Base-by-base conservation (phyloP, 2,888 invertebrate genomes). In the Drosophila atripex region DNA sequence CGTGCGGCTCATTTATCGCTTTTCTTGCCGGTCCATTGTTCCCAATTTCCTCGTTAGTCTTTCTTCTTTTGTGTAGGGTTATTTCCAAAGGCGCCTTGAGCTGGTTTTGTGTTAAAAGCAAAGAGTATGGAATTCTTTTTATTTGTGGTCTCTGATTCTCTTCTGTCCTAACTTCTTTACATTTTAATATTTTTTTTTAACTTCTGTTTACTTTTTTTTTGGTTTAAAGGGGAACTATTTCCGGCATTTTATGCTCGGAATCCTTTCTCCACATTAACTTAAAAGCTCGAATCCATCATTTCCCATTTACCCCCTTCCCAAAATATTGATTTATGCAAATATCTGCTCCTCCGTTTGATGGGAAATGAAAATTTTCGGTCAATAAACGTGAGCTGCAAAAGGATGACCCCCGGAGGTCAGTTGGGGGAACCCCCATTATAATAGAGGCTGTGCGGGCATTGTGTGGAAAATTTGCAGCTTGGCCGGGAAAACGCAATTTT, bases 371-470 rank as follows among this genome's bases (percentile, higher is more conserved):
- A 45, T 64, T 21, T 65, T 64, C 66, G 47, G 46, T 66, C 54
- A 66, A 64, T 54, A 65, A 66, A 65, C 64, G 66, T 66, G 66
- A 66, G 64, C 47, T 16, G 18, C 54, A 23, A 47, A 39, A 65
- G 46, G 53, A 47, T 53, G 64, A 65, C 64, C 64, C 46, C 45
- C 18, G 21, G 23, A 66, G 64, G 66, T 65, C 66, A 54, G 21
- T 8, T 21, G 35, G 25, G 25, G 39, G 50, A 45, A 39, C 60
- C 30, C 47, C 23, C 16, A 66, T 64, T 53, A 51, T 18, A 23
- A 43, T 23, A 14, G 6, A 23, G 63, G 21, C 14, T 7, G 23
- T 12, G 38, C 6, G 35, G 49, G 32, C 16, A 65, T 52, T 52
- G 47, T 8, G 30, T 46, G n/a, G 45, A 30, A 46, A 64, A 64